Percentiles rank a stretch among this genome's conserved stretches.
These are phyloP conservation scores for Cepaea nemoralis DNA, from an alignment of 1,140 invertebrate species.

Conservation along the genomic window DNA sequence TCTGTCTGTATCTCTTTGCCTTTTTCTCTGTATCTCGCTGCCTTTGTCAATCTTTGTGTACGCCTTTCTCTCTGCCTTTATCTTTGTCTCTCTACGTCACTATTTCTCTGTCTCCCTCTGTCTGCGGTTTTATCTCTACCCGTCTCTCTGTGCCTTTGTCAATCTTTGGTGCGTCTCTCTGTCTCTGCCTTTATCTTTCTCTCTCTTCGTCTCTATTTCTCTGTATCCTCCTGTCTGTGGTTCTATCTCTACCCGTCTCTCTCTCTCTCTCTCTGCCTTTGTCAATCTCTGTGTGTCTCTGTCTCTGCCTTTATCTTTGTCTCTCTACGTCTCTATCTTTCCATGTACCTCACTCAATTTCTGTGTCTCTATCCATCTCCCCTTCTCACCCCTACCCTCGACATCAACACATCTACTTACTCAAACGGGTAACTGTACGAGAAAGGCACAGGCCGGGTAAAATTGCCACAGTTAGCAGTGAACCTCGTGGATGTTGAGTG, in stretches of 20 bases:
- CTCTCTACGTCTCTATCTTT: not conserved
- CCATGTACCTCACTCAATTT: not conserved
- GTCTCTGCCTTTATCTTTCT: no score
- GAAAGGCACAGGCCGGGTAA: conserved; percentile 18
- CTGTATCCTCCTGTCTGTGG: not conserved
- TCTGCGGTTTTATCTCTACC: no score
- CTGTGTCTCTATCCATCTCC: not conserved
- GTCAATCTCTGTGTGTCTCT: not conserved
- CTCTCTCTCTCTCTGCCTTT: not conserved
- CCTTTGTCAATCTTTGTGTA: no score
- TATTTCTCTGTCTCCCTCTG: no score
- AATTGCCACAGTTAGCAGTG: not conserved
- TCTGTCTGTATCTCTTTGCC: no score
- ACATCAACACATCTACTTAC: conserved; percentile 42
- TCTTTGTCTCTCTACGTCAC: no score
- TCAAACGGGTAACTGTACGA: conserved; percentile 53
- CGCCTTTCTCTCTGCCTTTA: no score
- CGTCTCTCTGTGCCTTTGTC: no score
- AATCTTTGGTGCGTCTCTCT: no score
- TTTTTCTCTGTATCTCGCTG: no score
- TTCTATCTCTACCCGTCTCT: not conserved
- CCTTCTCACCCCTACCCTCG: not conserved
- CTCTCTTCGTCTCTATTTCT: not conserved
- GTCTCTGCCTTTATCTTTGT: not conserved
- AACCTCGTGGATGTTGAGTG: conserved; percentile 48